Base-by-base conservation (phyloP, 2,888 invertebrate species). In the Hemicrepidius hirtus region DNA sequence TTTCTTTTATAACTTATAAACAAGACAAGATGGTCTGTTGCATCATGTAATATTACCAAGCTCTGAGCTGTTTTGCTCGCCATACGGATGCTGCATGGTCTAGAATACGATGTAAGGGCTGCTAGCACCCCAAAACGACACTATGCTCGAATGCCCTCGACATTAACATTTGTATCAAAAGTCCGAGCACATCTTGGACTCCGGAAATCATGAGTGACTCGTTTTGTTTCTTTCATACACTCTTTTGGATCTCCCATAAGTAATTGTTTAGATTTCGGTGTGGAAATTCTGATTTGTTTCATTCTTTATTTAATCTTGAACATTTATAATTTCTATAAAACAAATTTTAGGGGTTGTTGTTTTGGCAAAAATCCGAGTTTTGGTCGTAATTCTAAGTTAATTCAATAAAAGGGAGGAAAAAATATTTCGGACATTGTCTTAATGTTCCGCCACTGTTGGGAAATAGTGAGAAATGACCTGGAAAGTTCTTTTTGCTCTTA, bases 401-500 rank as follows among this genome's bases (percentile, higher is more conserved):
- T 24, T 24, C 2, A 24, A 5, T 24, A 24, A 37, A 4, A 1
- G 2, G 37, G 37, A n/a, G 2, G 35, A 37, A 12, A 2, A 2
- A 13, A 3, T 6, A n/a, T 44, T 44, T 13, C 13, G 6, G 6
- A 6, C 0, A 13, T 1, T 44, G n/a, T 16, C 13, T n/a, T 44
- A 6, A 44, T 24, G n/a, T 13, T 44, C 41, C 41, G 41, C 41
- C 41, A 44, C 41, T 44, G 41, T 40, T 6, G 10, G 2, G 13
- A 12, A 44, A 44, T n/a, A 12, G 10, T 44, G 41, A 44, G 41
- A 37, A 20, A 55, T 55, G 55, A 55, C 55, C 55, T 55, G 55
- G n/a, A 32, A 32, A 55, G 55, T 24, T 35, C 55, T 50, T 68
- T 55, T 53, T 50, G 57, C 50, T 69, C 53, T 70, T 64, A 65